Conservation (phyloP, 1,140 invertebrate genomes). For the Anastrepha ludens region DNA sequence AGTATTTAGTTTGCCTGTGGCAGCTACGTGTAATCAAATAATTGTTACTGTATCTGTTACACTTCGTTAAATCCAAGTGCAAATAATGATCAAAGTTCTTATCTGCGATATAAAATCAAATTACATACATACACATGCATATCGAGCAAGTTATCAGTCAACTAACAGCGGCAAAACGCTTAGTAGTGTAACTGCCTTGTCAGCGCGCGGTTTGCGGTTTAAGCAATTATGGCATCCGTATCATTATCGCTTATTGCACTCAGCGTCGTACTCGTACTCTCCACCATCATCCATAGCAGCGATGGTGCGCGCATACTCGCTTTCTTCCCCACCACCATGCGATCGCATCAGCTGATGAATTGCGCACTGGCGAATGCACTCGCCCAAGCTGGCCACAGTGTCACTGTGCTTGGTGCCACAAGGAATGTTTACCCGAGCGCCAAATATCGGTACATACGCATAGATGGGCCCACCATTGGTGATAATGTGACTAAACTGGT, state of each 20-base stretch:
- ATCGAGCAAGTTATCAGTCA: too few relatives aligned
- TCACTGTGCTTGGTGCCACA: constrained; percentile 58
- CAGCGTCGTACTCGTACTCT: background rate
- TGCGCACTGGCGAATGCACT: constrained; percentile 59
- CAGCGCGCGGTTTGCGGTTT: background rate
- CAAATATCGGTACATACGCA: constrained; percentile 37
- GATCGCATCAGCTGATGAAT: constrained; percentile 62
- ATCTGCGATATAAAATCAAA: too few relatives aligned
- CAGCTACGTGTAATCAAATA: too few relatives aligned
- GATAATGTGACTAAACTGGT: background rate
- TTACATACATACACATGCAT: too few relatives aligned
- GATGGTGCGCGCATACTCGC: constrained; percentile 59
- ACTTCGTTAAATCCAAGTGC: too few relatives aligned
- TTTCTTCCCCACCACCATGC: constrained; percentile 61
- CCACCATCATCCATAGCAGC: background rate
- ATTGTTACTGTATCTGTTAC: too few relatives aligned
- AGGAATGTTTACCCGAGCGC: constrained; percentile 10
- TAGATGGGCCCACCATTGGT: constrained; percentile 1
- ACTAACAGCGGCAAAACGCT: background rate
- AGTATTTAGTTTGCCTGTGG: too few relatives aligned
- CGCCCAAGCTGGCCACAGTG: constrained; percentile 62
- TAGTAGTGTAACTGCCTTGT: background rate
- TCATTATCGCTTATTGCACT: background rate
- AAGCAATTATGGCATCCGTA: background rate
- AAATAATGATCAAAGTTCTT: too few relatives aligned